phyloP scores from a whole-genome alignment of 2,113 vertebrate species.

The Cathartes aura region DNA sequence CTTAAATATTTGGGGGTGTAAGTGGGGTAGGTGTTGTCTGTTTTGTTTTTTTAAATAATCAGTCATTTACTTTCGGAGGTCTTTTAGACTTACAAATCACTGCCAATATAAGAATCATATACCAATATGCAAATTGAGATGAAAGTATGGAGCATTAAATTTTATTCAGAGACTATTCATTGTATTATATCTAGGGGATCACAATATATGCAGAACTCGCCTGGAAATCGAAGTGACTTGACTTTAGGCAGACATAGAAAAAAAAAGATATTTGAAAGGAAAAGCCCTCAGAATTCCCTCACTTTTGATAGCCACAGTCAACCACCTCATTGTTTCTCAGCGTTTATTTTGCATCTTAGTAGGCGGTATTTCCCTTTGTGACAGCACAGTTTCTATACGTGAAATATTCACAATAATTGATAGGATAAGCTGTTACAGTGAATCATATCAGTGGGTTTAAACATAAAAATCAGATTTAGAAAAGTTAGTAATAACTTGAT shows the following conservation, averaged over 20 bases:
- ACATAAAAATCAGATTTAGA: neutral
- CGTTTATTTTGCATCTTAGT: neutral
- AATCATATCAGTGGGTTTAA: neutral
- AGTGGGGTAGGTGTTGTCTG: fast-evolving
- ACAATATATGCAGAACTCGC: neutral
- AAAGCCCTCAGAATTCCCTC: neutral
- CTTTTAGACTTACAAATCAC: neutral
- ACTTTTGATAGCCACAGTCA: neutral
- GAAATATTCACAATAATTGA: neutral
- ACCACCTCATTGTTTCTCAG: neutral
- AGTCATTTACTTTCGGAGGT: neutral
- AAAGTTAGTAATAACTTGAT: neutral
- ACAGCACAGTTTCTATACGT: fast-evolving
- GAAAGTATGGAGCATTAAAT: neutral
- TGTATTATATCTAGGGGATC: neutral
- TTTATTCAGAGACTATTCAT: neutral
- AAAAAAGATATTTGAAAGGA: neutral
- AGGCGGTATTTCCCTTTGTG: neutral
- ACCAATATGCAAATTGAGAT: neutral
- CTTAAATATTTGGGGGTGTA: neutral
- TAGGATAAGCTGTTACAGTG: neutral
- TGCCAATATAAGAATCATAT: neutral
- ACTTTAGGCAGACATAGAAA: neutral
- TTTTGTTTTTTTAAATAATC: neutral
- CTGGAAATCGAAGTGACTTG: neutral